Percentiles rank a stretch among this genome's conserved stretches.
Evolutionary conservation across 2,888 invertebrate species (phyloP).

Genomic region (Athalia circularis): DNA sequence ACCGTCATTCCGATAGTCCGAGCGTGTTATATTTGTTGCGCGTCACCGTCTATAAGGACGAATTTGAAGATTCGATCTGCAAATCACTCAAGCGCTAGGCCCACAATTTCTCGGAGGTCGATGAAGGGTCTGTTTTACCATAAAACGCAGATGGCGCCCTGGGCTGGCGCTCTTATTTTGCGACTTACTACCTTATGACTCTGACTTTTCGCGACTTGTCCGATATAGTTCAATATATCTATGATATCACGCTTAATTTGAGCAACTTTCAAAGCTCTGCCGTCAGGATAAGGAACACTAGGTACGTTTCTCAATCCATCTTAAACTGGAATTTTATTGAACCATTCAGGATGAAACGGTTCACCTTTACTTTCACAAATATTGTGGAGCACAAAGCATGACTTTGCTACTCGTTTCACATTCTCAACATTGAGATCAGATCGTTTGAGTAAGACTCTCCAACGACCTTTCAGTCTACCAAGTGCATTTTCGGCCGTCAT

Average conservation of each 20-base stretch:
- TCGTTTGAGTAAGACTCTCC: slow-evolving; percentile 44
- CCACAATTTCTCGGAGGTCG: too few relatives aligned
- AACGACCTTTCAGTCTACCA: slow-evolving; percentile 46
- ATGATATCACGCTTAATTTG: slow-evolving; percentile 23
- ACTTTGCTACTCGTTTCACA: slow-evolving; percentile 42
- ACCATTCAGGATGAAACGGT: slow-evolving; percentile 32
- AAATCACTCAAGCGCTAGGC: too few relatives aligned
- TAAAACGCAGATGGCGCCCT: too few relatives aligned
- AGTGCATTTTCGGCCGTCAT: slow-evolving; percentile 47
- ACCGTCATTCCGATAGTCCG: too few relatives aligned
- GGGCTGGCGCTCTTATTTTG: too few relatives aligned
- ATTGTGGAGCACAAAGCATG: slow-evolving; percentile 46
- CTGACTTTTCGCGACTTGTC: too few relatives aligned
- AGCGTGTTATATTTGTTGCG: too few relatives aligned
- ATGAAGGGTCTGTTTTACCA: too few relatives aligned
- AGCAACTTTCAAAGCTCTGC: background rate
- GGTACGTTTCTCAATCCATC: background rate
- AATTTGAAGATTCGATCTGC: too few relatives aligned
- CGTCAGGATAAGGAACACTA: slow-evolving; percentile 24
- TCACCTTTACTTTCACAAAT: slow-evolving; percentile 42
- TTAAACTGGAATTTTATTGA: slow-evolving; percentile 22
- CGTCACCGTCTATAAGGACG: too few relatives aligned
- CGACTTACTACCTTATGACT: too few relatives aligned
- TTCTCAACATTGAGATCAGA: slow-evolving; percentile 32
- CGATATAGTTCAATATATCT: too few relatives aligned